phyloP scores from a whole-genome alignment of 2,888 invertebrate genomes.

The Sphecodes monilicornis region DNA sequence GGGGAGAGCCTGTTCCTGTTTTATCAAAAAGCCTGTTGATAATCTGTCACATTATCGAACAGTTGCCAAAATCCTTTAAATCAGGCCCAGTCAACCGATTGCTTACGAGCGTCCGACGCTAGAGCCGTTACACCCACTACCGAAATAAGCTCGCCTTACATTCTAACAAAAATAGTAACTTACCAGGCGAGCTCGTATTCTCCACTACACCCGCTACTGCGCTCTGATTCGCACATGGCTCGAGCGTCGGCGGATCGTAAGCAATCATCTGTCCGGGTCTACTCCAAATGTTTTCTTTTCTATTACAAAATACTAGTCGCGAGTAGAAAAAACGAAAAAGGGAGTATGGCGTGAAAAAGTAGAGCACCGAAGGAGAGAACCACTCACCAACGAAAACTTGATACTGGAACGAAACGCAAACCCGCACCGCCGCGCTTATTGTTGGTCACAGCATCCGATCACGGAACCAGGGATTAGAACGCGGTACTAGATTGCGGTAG shows the following conservation, averaged over 20 bases:
- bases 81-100: neutral
- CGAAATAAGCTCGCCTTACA: neutral
- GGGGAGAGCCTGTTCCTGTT: neutral
- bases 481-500: constrained; percentile 83
- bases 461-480: constrained; percentile 83
- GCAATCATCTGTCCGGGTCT: neutral
- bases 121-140: neutral
- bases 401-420: constrained; percentile 67
- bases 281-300: neutral
- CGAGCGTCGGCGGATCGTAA: neutral
- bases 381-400: neutral
- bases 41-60: neutral
- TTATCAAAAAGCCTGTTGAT: neutral
- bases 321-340: neutral
- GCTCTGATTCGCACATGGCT: neutral
- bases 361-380: neutral
- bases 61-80: neutral
- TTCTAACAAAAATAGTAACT: neutral
- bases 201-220: neutral
- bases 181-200: neutral
- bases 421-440: constrained; percentile 83
- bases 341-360: neutral
- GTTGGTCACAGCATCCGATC: constrained; percentile 85
- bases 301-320: neutral
- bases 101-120: neutral